Percentiles rank a stretch among this genome's conserved stretches.
Evolutionary conservation across 2,113 vertebrate genomes (phyloP).

Genomic region (Sapajus apella): DNA sequence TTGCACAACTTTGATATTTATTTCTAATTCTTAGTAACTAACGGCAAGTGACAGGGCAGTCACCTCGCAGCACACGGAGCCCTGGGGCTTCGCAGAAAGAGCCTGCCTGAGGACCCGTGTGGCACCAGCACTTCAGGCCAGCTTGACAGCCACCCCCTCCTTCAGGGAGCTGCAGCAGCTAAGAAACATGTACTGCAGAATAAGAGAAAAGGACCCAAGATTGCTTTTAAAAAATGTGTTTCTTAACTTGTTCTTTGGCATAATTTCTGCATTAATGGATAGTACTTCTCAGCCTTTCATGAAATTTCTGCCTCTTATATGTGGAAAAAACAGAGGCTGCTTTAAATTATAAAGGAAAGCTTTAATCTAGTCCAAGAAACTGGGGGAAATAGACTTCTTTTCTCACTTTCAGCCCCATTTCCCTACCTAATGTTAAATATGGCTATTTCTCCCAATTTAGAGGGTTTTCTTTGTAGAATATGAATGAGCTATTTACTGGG

Average conservation of each 20-base stretch:
- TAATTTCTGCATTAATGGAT: conserved; percentile 76
- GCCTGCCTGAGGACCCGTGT: neutral
- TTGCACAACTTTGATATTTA: neutral
- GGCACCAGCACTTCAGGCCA: neutral
- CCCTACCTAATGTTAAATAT: conserved; percentile 68
- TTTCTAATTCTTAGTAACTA: neutral
- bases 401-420: conserved; percentile 50
- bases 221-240: conserved; percentile 50
- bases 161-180: conserved; percentile 32
- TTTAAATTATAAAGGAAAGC: conserved; percentile 63
- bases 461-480: conserved; percentile 80
- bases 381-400: conserved; percentile 65
- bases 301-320: conserved; percentile 68
- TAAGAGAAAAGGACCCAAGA: conserved; percentile 30
- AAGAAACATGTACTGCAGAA: conserved; percentile 48
- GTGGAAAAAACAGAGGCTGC: conserved; percentile 59
- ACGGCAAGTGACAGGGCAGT: neutral
- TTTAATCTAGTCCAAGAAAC: conserved; percentile 76
- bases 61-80: neutral
- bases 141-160: neutral
- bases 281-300: conserved; percentile 61
- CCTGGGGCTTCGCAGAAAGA: neutral
- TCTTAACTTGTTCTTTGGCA: conserved; percentile 70
- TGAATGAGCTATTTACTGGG: conserved; percentile 80
- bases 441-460: conserved; percentile 65